phyloP scores from a whole-genome alignment of 2,888 invertebrate genomes.

The Ditula angustiorana region DNA sequence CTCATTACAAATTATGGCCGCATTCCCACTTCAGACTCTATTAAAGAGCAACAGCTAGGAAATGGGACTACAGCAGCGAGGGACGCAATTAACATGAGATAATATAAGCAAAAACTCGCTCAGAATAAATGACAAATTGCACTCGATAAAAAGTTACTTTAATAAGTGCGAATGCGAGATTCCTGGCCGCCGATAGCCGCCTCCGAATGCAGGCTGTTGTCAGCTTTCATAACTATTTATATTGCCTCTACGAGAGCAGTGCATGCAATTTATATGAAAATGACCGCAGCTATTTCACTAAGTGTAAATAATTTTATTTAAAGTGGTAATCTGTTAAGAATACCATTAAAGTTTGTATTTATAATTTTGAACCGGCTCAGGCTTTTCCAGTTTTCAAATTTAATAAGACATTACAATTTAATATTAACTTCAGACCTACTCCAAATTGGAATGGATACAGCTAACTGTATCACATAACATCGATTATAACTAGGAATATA shows the following conservation, averaged over 20 bases:
- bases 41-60: slow-evolving; percentile 65
- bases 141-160: slow-evolving; percentile 60
- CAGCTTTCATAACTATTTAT: slow-evolving; percentile 42
- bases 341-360: slow-evolving; percentile 14
- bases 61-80: slow-evolving; percentile 52
- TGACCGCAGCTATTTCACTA: slow-evolving; percentile 34
- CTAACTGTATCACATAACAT: slow-evolving; percentile 48
- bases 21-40: slow-evolving; percentile 75
- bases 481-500: slow-evolving; percentile 44
- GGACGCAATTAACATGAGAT: slow-evolving; percentile 72
- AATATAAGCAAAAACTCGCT: slow-evolving; percentile 69
- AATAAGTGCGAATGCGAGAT: slow-evolving; percentile 50
- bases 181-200: slow-evolving; percentile 43
- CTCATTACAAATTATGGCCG: slow-evolving; percentile 84
- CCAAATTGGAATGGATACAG: slow-evolving; percentile 40
- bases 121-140: slow-evolving; percentile 74
- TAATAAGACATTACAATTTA: not conserved
- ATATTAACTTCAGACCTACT: slow-evolving; percentile 5
- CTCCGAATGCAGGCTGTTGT: slow-evolving; percentile 35
- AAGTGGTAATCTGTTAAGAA: slow-evolving; percentile 30
- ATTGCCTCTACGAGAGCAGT: slow-evolving; percentile 28
- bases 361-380: not conserved
- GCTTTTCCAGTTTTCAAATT: not conserved
- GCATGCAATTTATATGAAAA: slow-evolving; percentile 38
- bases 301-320: slow-evolving; percentile 35